A percentile compares a stretch with the other conserved stretches of the same genome.
phyloP scores from a whole-genome alignment of 2,888 invertebrate genomes.

The Leptinotarsa juncta region DNA sequence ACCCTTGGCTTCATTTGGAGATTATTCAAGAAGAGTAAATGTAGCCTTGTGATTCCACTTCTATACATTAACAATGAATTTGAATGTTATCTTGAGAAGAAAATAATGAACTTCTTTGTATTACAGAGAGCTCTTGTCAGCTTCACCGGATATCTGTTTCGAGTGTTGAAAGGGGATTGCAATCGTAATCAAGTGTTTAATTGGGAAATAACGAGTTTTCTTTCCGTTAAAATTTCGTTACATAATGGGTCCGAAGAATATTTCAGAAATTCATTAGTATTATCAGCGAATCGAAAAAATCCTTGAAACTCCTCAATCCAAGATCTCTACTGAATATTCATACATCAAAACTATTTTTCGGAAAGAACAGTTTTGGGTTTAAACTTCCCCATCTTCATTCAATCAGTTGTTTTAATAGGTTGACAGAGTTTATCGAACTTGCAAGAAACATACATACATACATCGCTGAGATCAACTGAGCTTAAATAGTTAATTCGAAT shows the following conservation, averaged over 20 bases:
- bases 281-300: too few species aligned
- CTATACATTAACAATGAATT: not conserved
- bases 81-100: not conserved
- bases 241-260: not conserved
- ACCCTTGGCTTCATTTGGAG: not conserved
- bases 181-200: not conserved
- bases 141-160: not conserved
- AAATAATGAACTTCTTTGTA: slow-evolving; percentile 13
- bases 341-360: too few species aligned
- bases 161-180: not conserved
- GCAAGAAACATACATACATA: too few species aligned
- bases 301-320: too few species aligned
- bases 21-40: not conserved
- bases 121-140: not conserved
- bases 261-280: too few species aligned
- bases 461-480: too few species aligned
- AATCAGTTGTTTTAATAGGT: too few species aligned
- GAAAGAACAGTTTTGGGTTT: too few species aligned
- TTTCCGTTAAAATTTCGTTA: not conserved
- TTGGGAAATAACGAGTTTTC: not conserved
- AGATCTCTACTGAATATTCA: too few species aligned
- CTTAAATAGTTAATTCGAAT: too few species aligned
- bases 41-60: not conserved
- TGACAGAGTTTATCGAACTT: too few species aligned
- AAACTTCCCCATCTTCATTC: too few species aligned